Evolutionary conservation across 2,113 vertebrate genomes (phyloP).

Genomic region (Triplophysa dalaica): DNA sequence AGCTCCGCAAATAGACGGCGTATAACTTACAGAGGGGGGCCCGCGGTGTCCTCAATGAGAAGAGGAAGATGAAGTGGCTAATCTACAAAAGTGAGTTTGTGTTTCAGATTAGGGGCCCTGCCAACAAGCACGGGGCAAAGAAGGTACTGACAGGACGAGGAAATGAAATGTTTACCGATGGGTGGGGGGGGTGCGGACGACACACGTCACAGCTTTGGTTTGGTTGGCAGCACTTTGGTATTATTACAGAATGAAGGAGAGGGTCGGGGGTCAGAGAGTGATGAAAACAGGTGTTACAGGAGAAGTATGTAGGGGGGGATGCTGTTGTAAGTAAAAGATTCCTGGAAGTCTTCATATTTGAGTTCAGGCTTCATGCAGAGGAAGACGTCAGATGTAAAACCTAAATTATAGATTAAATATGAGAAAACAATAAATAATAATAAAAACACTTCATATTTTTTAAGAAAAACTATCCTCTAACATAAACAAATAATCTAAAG

Average conservation of each 20-base stretch:
- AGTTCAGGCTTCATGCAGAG: not conserved
- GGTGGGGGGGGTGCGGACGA: constrained; percentile 58
- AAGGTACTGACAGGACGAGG: constrained; percentile 70
- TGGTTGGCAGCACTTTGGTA: constrained; percentile 32
- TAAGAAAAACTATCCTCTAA: too few species aligned
- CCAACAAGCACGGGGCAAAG: constrained; percentile 68
- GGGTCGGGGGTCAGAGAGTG: not conserved
- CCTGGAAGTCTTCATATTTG: constrained; percentile 2
- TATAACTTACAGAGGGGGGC: constrained; percentile 60
- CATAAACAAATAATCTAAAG: too few species aligned
- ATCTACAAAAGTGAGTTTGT: constrained; percentile 70
- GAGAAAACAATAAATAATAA: too few species aligned
- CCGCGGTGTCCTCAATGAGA: constrained; percentile 43
- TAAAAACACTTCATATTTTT: too few species aligned
- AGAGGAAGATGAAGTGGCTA: constrained; percentile 57
- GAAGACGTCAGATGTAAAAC: not conserved
- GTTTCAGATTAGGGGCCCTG: constrained; percentile 77
- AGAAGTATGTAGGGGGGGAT: not conserved
- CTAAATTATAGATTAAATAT: not conserved
- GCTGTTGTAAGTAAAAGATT: constrained; percentile 6
- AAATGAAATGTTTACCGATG: constrained; percentile 78
- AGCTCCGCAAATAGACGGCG: constrained; percentile 57
- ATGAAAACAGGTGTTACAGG: constrained; percentile 38
- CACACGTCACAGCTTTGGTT: constrained; percentile 58
- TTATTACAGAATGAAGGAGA: constrained; percentile 22